Evolutionary conservation across 1,140 invertebrate species (phyloP), one percentile per base, ranked within the genome.

Genomic region (Harlomillsia oculata): DNA sequence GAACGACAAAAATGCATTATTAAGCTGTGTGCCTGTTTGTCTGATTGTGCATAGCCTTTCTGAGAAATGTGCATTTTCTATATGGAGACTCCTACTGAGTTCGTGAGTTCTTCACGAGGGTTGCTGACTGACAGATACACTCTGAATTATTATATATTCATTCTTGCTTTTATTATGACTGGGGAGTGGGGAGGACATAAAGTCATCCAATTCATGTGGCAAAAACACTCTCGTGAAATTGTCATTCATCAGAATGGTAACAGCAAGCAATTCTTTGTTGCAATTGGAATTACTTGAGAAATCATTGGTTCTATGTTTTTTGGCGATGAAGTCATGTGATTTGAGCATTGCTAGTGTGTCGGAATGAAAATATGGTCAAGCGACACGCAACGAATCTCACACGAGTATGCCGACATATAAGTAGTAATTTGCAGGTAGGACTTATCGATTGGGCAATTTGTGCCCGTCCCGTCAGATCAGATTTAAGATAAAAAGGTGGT

Each of bases 391-490:
- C 25, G 44, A 37, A 49, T 43, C 30, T 58, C 49, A 53, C 37
- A 11, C 25, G 21, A 32, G 21, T 39, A 49, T n/a, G n/a, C n/a
- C n/a, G n/a, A 41, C 45, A 44, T 39, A 43, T 29, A 40, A 40
- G 41, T 34, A 32, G 26, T 60, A 54, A 54, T 60, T 60, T 60
- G 51, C 48, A 56, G 45, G 46, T 55, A 48, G 43, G n/a, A 48
- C 34, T 20, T 57, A 57, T 61, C 48, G 59, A 61, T 61, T 61
- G 43, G 53, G 43, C 59, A 56, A 61, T 61, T 61, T 61, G 53
- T 56, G 43, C 37, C 30, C 37, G 18, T 32, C 44, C 45, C 48
- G 59, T 61, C 59, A 61, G 59, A 61, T 61, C 37, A 46, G 46
- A 61, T 61, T 61, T 26, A 2, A 46, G 59, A 61, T 61, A 61